Evolutionary conservation across 2,888 invertebrate genomes (phyloP), one percentile per base, ranked within the genome.

Genomic region (Rapana venosa): DNA sequence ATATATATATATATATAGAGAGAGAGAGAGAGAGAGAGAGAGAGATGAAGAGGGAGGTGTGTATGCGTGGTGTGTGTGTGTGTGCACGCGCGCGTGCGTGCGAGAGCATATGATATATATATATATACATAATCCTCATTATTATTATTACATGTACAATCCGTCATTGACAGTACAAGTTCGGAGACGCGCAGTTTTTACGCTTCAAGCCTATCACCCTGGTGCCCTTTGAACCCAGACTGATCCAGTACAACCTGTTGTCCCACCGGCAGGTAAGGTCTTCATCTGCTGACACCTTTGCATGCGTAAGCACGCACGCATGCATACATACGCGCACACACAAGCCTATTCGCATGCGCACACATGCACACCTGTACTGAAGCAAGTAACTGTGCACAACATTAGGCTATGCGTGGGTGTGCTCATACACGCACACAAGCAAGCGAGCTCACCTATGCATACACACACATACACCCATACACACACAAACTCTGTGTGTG

Each of bases 161-260:
- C 5, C 13, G 66, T 66, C 26, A 1, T 66, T 79, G 0, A 22
- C 85, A 85, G 85, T 20, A 85, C 85, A 85, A 70, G 47, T 87
- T 87, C 30, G 87, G 87, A 74, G 47, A 92, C 58, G 91, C 92
- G 87, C 92, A 92, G 66, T 95, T 95, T 89, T 92, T 95, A 11
- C 93, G 93, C 30, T 96, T 96, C 92, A 93, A 94, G 61, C 93
- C 95, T 36, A 91, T 95, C 20, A 95, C 95, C 1, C 90, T 96
- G 84, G 96, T 96, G n/a, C 96, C 96, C 11, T 96, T 95, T 92
- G 96, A 96, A 91, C 94, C 94, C 5, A 94, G 95, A 26, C 93
- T 96, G 30, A 96, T 96, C 83, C 92, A 95, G 20, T 93, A 93
- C 81, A 92, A 93, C n/a, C 66, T 95, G 88, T 92, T 96, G 77